These are phyloP conservation scores for Lindbergichthys nudifrons DNA, from an alignment of 2,797 vertebrate species.

Conservation along the genomic window DNA sequence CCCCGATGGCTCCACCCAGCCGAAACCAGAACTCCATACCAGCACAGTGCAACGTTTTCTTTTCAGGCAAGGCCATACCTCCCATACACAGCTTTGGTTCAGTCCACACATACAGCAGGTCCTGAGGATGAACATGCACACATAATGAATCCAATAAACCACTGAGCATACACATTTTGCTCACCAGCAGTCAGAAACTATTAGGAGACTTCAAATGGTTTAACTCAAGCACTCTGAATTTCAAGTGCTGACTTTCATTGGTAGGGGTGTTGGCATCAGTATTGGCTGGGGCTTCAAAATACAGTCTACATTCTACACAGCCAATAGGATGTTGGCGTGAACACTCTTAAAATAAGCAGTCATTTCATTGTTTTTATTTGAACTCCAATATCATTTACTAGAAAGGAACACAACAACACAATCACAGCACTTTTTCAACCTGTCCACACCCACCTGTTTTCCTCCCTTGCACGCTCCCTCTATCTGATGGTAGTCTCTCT, in stretches of 20 bases:
- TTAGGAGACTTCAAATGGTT: constrained; percentile 5
- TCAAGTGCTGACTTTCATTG: constrained; percentile 24
- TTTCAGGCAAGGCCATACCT: constrained; percentile 90
- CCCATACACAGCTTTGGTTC: constrained; percentile 93
- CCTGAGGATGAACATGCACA: constrained; percentile 77
- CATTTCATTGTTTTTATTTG: neutral
- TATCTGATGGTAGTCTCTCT: constrained; percentile 92
- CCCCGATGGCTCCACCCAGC: constrained; percentile 89
- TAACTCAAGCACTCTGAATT: neutral
- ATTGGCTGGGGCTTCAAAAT: neutral
- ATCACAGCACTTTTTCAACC: neutral
- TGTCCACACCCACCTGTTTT: constrained; percentile 85
- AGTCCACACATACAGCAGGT: constrained; percentile 94
- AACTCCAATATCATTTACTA: constrained; percentile 1
- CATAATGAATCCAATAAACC: neutral
- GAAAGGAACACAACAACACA: neutral
- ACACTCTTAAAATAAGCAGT: constrained; percentile 11
- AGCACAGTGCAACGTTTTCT: constrained; percentile 88
- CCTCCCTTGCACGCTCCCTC: constrained; percentile 94
- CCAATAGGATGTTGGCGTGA: neutral
- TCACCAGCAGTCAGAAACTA: neutral
- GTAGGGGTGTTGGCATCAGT: neutral
- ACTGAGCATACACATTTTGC: neutral
- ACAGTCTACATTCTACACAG: constrained; percentile 5
- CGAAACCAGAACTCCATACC: constrained; percentile 94